Conservation (phyloP, 2,113 vertebrate species). For the Platichthys flesus region DNA sequence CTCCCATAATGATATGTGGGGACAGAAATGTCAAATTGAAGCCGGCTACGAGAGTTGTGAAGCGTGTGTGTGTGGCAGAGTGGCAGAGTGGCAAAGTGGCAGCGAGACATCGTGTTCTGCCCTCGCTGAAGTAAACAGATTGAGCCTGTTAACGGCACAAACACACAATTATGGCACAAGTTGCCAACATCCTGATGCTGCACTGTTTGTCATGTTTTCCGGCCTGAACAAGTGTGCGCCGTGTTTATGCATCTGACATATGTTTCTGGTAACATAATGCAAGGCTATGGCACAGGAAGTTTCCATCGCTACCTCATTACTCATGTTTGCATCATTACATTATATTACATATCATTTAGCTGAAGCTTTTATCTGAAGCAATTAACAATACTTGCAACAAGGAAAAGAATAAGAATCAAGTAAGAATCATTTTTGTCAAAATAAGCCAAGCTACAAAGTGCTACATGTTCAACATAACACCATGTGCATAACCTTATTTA, state of each 20-base stretch:
- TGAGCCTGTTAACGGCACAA: conserved; percentile 1
- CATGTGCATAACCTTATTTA: conserved; percentile 28
- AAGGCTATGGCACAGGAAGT: conserved; percentile 39
- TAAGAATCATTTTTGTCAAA: too few species aligned
- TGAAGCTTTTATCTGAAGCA: too few species aligned
- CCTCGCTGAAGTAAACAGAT: conserved; percentile 22
- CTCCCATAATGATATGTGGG: conserved; percentile 20
- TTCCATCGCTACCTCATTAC: conserved; percentile 56
- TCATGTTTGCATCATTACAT: conserved; percentile 43
- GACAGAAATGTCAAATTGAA: conserved; percentile 16
- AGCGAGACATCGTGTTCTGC: not conserved
- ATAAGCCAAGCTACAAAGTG: too few species aligned
- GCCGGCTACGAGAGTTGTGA: not conserved
- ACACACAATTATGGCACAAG: conserved; percentile 1
- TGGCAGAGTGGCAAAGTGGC: conserved; percentile 3
- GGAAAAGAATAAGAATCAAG: too few species aligned
- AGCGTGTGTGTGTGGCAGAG: not conserved
- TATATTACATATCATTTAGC: too few species aligned
- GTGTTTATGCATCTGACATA: not conserved
- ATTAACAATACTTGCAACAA: too few species aligned
- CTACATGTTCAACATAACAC: conserved; percentile 42
- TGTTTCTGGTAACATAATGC: conserved; percentile 8
- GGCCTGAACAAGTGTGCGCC: not conserved
- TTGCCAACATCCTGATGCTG: not conserved
- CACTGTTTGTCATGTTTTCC: conserved; percentile 11